Evolutionary conservation across 2,888 invertebrate genomes (phyloP).

Genomic region (Leptopilina myrica): DNA sequence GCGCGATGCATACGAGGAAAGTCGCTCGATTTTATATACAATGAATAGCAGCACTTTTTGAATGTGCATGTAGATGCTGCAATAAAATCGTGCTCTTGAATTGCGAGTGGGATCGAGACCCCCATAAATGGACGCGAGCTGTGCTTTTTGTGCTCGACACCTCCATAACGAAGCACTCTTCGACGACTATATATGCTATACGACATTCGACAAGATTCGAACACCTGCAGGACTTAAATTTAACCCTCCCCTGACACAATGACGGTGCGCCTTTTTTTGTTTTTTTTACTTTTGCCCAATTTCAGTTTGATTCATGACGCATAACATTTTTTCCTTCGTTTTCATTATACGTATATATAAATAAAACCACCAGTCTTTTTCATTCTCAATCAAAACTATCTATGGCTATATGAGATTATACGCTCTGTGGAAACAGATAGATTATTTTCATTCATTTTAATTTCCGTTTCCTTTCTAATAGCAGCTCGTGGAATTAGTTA

Average conservation of each 20-base stretch:
- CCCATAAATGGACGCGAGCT: constrained; percentile 34
- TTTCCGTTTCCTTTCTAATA: neutral
- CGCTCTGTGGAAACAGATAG: neutral
- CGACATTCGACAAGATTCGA: constrained; percentile 36
- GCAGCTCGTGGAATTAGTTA: neutral
- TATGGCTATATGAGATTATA: constrained; percentile 6
- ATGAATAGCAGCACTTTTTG: constrained; percentile 6
- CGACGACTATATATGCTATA: constrained; percentile 12
- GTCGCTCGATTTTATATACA: constrained; percentile 28
- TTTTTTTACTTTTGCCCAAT: constrained; percentile 12
- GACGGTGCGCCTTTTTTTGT: constrained; percentile 32
- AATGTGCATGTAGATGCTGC: constrained; percentile 38
- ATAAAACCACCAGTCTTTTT: constrained; percentile 22
- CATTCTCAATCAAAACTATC: neutral
- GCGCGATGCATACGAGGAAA: constrained; percentile 21
- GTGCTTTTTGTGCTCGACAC: constrained; percentile 41
- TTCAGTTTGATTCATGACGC: constrained; percentile 34
- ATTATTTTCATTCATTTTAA: constrained; percentile 8
- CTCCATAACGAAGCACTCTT: constrained; percentile 32
- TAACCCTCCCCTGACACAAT: constrained; percentile 35
- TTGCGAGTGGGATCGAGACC: constrained; percentile 46
- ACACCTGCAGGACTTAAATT: constrained; percentile 36
- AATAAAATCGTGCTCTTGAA: constrained; percentile 40
- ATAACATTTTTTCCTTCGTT: constrained; percentile 10
- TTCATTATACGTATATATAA: neutral